phyloP scores from a whole-genome alignment of 2,888 invertebrate genomes.

The Nemotelus pantherinus region DNA sequence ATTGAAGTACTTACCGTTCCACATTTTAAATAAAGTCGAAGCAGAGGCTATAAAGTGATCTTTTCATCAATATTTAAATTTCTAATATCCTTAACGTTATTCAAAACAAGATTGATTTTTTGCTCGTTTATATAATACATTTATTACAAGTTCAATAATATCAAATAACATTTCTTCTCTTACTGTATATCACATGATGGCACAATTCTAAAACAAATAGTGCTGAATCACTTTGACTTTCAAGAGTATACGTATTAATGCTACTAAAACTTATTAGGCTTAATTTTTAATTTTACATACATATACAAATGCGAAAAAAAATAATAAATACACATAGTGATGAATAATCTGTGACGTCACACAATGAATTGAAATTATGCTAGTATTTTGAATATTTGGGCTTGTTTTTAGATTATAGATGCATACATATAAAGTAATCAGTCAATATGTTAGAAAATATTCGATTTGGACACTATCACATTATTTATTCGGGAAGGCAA shows the following conservation, averaged over 20 bases:
- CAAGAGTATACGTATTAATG: too few species aligned
- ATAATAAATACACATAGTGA: too few species aligned
- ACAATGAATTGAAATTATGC: too few species aligned
- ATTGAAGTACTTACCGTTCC: too few species aligned
- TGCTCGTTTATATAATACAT: background rate
- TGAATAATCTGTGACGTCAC: too few species aligned
- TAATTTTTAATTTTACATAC: too few species aligned
- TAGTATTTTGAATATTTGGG: background rate
- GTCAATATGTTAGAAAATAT: background rate
- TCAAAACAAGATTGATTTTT: conserved; percentile 1
- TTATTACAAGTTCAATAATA: background rate
- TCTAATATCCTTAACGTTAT: too few species aligned
- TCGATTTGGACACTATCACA: background rate
- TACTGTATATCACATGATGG: conserved; percentile 31
- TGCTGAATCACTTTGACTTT: background rate
- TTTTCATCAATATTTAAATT: too few species aligned
- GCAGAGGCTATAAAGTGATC: too few species aligned
- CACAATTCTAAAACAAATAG: conserved; percentile 35
- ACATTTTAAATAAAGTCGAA: too few species aligned
- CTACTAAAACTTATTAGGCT: too few species aligned
- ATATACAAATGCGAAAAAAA: too few species aligned
- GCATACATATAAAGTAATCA: background rate
- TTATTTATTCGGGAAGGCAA: conserved; percentile 54
- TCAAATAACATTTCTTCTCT: background rate
- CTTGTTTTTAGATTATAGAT: background rate